Percentiles rank a stretch among this genome's conserved stretches.
These are phyloP conservation scores for Tiliacea citrago DNA, from an alignment of 2,888 invertebrate genomes.

Conservation along the genomic window DNA sequence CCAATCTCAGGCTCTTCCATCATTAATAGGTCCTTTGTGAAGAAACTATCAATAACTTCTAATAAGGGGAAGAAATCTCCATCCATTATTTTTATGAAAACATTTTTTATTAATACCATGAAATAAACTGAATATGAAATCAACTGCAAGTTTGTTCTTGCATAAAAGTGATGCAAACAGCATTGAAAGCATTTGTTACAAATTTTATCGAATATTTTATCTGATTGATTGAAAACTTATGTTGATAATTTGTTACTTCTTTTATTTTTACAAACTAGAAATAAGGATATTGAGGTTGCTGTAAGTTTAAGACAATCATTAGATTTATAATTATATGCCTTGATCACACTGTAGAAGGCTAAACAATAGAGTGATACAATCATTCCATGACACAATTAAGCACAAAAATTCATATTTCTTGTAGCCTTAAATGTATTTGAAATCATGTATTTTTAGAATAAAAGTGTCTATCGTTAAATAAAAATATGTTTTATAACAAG, in stretches of 20 bases:
- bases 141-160: background rate
- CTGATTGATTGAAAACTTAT: background rate
- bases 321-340: constrained; percentile 1
- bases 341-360: background rate
- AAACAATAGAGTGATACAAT: constrained; percentile 12
- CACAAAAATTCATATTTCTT: background rate
- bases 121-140: constrained; percentile 9
- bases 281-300: constrained; percentile 29
- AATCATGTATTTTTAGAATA: constrained; percentile 34
- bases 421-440: background rate
- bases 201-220: background rate
- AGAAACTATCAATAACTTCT: background rate
- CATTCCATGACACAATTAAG: constrained; percentile 35
- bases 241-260: constrained; percentile 16
- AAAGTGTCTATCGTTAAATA: constrained; percentile 25
- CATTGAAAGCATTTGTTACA: background rate
- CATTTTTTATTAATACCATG: background rate
- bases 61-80: constrained; percentile 39
- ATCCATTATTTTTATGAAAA: constrained; percentile 1
- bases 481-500: constrained; percentile 6
- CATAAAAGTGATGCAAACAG: background rate
- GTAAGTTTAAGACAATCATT: constrained; percentile 22
- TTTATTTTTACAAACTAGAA: constrained; percentile 10
- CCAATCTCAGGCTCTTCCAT: constrained; percentile 97
- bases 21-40: constrained; percentile 90